Base-by-base conservation (phyloP, 2,888 invertebrate species). In the Limnephilus lunatus region DNA sequence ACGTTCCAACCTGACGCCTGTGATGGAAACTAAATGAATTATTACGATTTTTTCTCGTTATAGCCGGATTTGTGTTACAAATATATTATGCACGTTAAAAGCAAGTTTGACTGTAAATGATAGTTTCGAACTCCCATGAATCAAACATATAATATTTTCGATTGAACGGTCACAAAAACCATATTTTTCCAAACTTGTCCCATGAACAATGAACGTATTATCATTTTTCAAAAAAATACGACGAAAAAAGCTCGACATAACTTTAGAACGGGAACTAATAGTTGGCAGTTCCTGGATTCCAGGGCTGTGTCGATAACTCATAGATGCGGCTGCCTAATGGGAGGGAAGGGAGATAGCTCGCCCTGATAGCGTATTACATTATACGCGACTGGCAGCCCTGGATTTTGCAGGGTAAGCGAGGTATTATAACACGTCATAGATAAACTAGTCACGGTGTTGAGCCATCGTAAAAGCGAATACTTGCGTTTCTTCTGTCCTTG, bases 311-410 rank as follows among this genome's bases (percentile, higher is more conserved):
- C 83, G 7, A 39, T 83, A 83, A 83, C 83, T 83, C 83, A 83
- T 83, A 35, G 83, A 83, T 83, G 35, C 83, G 83, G 83, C 83
- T 32, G 83, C 35, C 35, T 83, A 83, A 83, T 83, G 83, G 83
- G 83, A 25, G 35, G 32, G 83, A 83, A 83, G 25, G 83, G 35
- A 35, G 83, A 83, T 83, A 83, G 83, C 35, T 32, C 83, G 83
- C 83, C 83, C 9, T 39, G 35, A 83, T 83, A 83, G 25, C 83
- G 32, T 39, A 32, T 19, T 83, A 83, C 31, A 35, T 83, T 83
- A 83, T 83, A 35, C 35, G 83, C 11, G 25, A 19, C 4, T 83
- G 83, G 35, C 83, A 83, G 35, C 83, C 83, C 35, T 83, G 11
- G 35, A 83, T 83, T 83, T 83, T n/a, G 35, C 35, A 35, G 68